Conservation (phyloP, 2,113 vertebrate genomes). For the Leptobrachium ailaonicum region DNA sequence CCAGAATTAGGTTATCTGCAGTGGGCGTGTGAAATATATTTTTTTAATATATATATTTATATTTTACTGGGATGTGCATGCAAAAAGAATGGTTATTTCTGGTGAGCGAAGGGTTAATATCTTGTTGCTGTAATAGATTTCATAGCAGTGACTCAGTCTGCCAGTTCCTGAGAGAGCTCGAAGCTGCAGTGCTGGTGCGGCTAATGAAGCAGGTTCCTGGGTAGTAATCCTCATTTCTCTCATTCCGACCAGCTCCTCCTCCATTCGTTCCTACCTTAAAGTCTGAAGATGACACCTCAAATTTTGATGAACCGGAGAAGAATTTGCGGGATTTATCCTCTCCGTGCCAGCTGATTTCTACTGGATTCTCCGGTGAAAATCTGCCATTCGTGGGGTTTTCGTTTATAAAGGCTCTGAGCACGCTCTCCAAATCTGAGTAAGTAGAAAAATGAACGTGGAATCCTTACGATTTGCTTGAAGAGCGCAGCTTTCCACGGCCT, state of each 20-base stretch:
- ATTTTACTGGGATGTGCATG: neutral
- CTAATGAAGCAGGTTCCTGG: constrained; percentile 68
- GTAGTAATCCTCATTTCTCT: constrained; percentile 65
- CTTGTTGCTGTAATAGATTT: constrained; percentile 79
- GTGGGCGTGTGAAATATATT: constrained; percentile 21
- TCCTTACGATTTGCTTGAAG: constrained; percentile 29
- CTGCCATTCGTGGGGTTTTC: constrained; percentile 88
- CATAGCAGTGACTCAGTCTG: constrained; percentile 77
- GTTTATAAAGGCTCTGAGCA: constrained; percentile 73
- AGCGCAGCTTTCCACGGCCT: constrained; percentile 34
- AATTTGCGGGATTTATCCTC: constrained; percentile 82
- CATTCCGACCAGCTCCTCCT: constrained; percentile 85
- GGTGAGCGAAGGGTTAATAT: constrained; percentile 73
- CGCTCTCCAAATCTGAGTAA: constrained; percentile 81
- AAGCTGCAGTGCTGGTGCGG: constrained; percentile 78
- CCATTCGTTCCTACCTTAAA: constrained; percentile 84
- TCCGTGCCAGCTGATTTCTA: constrained; percentile 80
- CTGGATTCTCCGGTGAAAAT: constrained; percentile 79
- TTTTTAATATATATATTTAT: neutral
- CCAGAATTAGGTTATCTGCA: neutral
- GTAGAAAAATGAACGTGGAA: constrained; percentile 61
- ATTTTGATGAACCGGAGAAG: constrained; percentile 89
- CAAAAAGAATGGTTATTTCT: constrained; percentile 37
- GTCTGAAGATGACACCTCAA: constrained; percentile 91
- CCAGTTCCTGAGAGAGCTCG: constrained; percentile 81